Percentiles rank a stretch among this genome's conserved stretches.
These are phyloP conservation scores for Parus major DNA, from an alignment of 2,113 vertebrate genomes.

Conservation along the genomic window DNA sequence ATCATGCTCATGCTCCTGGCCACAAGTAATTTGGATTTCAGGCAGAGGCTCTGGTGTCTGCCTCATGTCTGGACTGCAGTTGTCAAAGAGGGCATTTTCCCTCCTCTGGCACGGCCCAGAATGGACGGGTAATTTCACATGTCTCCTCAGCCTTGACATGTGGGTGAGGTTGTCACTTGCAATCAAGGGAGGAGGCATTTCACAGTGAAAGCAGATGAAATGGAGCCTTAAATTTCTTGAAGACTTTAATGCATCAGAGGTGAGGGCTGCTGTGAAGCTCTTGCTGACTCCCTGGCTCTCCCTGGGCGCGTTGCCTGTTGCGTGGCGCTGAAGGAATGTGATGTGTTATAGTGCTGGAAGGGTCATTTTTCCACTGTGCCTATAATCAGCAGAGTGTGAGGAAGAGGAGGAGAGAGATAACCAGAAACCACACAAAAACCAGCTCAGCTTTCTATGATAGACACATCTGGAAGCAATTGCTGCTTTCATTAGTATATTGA, in stretches of 20 bases:
- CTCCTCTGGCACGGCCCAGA: not conserved
- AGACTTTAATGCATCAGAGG: not conserved
- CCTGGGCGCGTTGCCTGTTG: accelerated
- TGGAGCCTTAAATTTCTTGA: conserved; percentile 9
- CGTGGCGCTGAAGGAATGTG: accelerated
- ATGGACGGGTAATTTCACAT: not conserved
- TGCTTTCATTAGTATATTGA: conserved; percentile 10
- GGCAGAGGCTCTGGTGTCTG: not conserved
- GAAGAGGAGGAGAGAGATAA: not conserved
- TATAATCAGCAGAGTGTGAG: not conserved
- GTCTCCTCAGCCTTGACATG: conserved; percentile 10
- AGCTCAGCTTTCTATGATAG: not conserved
- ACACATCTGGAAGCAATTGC: not conserved
- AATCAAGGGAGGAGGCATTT: not conserved
- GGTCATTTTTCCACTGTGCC: not conserved
- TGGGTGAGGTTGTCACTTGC: not conserved
- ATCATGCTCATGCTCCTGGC: not conserved
- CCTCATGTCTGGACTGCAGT: not conserved
- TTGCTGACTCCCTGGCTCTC: not conserved
- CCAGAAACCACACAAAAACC: not conserved
- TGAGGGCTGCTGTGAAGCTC: not conserved
- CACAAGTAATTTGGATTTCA: not conserved
- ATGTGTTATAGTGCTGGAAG: not conserved
- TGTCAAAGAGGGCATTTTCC: not conserved
- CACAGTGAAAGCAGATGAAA: conserved; percentile 11